phyloP scores from a whole-genome alignment of 2,797 vertebrate genomes.

The Rhabdomys pumilio region DNA sequence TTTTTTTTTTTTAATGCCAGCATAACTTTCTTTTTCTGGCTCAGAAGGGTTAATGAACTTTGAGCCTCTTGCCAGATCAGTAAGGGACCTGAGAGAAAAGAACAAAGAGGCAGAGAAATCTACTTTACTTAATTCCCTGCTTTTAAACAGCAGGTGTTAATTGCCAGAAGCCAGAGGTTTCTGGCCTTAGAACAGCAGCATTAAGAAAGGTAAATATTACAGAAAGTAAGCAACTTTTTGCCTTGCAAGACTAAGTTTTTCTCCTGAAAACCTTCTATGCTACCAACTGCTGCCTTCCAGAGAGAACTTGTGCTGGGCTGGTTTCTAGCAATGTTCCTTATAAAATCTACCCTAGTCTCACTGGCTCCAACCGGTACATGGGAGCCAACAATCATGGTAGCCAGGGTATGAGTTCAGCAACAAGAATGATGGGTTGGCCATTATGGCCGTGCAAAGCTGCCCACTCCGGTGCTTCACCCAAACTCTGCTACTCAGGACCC shows the following conservation, averaged over 20 bases:
- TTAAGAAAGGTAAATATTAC: background rate
- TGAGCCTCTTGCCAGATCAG: background rate
- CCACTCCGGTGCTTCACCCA: rapidly evolving
- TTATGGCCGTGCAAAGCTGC: background rate
- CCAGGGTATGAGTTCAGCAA: too few species aligned
- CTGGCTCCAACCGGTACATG: too few species aligned
- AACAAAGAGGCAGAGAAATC: background rate
- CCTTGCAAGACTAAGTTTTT: background rate
- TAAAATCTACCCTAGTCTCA: background rate
- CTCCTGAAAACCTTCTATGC: background rate
- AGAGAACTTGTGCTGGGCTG: background rate
- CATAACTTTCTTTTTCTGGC: background rate
- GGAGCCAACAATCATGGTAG: background rate
- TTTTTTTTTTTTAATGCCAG: background rate
- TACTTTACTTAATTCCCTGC: background rate
- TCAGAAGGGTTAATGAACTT: background rate
- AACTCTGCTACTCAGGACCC: background rate
- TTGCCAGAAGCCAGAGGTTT: too few species aligned
- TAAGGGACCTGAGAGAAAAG: background rate
- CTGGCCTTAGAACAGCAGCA: too few species aligned
- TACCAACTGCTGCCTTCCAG: background rate
- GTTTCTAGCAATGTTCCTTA: background rate
- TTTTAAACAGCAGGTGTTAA: background rate
- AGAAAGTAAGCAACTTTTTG: background rate
- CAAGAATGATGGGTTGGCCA: background rate